These are phyloP conservation scores for Drosophila atripex DNA, from an alignment of 2,888 invertebrate species.

Conservation along the genomic window DNA sequence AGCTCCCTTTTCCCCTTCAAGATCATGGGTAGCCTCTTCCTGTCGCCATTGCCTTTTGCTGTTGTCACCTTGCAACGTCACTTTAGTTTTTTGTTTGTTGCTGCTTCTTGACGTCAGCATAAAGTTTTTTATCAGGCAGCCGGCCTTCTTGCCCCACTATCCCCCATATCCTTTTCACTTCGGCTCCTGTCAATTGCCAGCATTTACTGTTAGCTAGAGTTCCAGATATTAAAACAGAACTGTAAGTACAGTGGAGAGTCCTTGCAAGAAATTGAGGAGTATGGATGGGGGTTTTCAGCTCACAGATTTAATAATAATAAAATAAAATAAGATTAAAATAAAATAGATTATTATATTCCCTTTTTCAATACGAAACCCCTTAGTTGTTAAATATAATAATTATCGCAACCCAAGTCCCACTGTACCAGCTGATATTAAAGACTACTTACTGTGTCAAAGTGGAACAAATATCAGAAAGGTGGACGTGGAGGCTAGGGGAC, in stretches of 20 bases:
- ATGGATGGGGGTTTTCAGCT: too few relatives aligned
- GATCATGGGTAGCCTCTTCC: conserved; percentile 12
- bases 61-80: conserved; percentile 47
- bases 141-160: background rate
- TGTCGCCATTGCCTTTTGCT: conserved; percentile 10
- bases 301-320: too few relatives aligned
- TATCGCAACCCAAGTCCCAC: background rate
- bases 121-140: conserved; percentile 54
- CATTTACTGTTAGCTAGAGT: conserved; percentile 61
- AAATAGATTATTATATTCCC: too few relatives aligned
- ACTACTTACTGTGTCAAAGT: conserved; percentile 17
- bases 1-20: background rate
- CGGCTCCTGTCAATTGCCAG: conserved; percentile 64
- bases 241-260: conserved; percentile 21
- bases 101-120: conserved; percentile 57
- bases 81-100: conserved; percentile 45
- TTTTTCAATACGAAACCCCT: too few relatives aligned
- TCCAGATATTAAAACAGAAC: conserved; percentile 20
- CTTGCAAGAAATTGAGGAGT: background rate
- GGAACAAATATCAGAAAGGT: conserved; percentile 8
- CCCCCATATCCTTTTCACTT: conserved; percentile 10
- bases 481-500: background rate
- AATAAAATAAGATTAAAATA: too few relatives aligned
- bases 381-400: too few relatives aligned
- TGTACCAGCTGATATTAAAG: background rate